Evolutionary conservation across 2,797 vertebrate genomes (phyloP).

Genomic region (Micrastur ruficollis): DNA sequence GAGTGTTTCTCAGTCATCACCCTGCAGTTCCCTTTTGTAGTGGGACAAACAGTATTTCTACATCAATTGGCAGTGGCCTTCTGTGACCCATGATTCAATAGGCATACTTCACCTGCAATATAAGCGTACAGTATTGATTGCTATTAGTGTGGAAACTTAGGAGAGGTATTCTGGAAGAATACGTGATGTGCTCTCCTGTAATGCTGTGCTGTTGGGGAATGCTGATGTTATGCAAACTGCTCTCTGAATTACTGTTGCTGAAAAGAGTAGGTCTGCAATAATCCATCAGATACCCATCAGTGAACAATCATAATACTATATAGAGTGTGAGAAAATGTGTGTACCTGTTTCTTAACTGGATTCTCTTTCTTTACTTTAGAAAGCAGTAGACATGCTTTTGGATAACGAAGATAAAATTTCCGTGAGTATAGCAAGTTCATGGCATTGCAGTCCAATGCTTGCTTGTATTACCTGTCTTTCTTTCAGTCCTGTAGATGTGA

Average conservation of each 20-base stretch:
- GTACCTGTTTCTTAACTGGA: not conserved
- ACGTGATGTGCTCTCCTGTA: not conserved
- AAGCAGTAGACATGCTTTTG: slow-evolving; percentile 98
- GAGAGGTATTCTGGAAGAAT: not conserved
- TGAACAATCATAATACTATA: not conserved
- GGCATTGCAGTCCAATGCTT: not conserved
- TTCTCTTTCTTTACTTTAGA: slow-evolving; percentile 76
- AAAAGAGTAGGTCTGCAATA: not conserved
- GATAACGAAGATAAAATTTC: slow-evolving; percentile 99
- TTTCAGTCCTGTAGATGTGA: not conserved
- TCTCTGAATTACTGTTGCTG: not conserved
- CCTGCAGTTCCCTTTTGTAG: not conserved
- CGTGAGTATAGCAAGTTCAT: slow-evolving; percentile 76
- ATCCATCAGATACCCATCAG: not conserved
- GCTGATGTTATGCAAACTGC: not conserved
- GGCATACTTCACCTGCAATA: not conserved
- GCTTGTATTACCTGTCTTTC: not conserved
- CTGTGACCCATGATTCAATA: not conserved
- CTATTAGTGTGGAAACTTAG: not conserved
- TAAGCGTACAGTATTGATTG: not conserved
- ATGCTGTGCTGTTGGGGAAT: not conserved
- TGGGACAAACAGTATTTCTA: not conserved
- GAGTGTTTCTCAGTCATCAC: not conserved
- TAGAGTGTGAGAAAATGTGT: not conserved
- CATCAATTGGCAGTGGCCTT: not conserved